Evolutionary conservation across 2,113 vertebrate species (phyloP).

Genomic region (Mandrillus leucophaeus): DNA sequence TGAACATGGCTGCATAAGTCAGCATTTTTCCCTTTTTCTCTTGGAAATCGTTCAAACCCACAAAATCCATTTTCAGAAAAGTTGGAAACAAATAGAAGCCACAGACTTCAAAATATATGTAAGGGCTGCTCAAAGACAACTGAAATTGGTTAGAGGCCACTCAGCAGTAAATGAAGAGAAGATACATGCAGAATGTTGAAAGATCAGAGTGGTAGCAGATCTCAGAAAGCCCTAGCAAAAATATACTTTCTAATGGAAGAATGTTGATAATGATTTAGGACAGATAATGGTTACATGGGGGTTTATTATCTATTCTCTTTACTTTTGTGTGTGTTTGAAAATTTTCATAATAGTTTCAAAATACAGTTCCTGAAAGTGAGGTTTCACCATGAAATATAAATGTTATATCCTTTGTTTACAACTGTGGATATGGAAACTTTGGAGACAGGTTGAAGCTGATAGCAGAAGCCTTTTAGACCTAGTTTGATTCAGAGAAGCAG

Average conservation of each 20-base stretch:
- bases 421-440: background rate
- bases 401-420: background rate
- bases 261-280: constrained; percentile 18
- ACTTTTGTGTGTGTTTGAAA: constrained; percentile 8
- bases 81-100: constrained; percentile 76
- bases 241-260: background rate
- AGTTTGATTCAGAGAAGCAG: background rate
- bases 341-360: constrained; percentile 2
- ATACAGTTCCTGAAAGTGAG: background rate
- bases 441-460: background rate
- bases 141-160: constrained; percentile 56
- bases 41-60: constrained; percentile 80
- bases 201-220: background rate
- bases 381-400: background rate
- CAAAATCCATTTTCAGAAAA: constrained; percentile 77
- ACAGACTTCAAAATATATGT: constrained; percentile 72
- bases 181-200: constrained; percentile 19
- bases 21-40: constrained; percentile 69
- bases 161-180: constrained; percentile 48
- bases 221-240: background rate
- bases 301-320: constrained; percentile 3
- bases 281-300: background rate
- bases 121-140: constrained; percentile 68
- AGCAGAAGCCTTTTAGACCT: background rate
- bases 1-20: constrained; percentile 72